Evolutionary conservation across 2,797 vertebrate genomes (phyloP).

Genomic region (Halcyon smyrnensis): DNA sequence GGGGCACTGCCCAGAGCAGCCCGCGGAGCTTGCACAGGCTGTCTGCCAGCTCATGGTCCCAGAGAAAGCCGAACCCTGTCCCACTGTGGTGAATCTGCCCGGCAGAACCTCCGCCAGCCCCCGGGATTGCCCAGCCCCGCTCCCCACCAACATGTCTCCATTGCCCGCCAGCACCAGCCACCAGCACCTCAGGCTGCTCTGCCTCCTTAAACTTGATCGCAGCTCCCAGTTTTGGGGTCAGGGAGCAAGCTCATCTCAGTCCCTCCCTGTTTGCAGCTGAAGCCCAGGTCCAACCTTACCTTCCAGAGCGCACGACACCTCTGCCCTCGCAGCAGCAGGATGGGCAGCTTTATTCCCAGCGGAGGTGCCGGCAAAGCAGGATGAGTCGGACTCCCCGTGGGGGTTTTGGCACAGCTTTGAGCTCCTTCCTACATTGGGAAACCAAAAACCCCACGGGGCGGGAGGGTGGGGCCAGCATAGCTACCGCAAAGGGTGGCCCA

Average conservation of each 20-base stretch:
- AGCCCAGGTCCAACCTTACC: background rate
- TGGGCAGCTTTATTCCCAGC: background rate
- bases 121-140: rapidly evolving
- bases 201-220: rapidly evolving
- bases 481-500: rapidly evolving
- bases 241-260: background rate
- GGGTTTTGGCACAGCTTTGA: constrained; percentile 10
- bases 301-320: rapidly evolving
- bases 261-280: rapidly evolving
- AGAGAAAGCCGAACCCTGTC: background rate
- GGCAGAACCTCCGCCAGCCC: background rate
- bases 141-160: rapidly evolving
- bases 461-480: constrained; percentile 17
- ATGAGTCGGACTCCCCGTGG: constrained; percentile 51
- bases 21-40: rapidly evolving
- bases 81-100: rapidly evolving
- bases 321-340: background rate
- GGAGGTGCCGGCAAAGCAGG: constrained; percentile 33
- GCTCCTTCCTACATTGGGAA: constrained; percentile 47
- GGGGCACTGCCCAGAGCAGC: background rate
- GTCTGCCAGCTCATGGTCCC: background rate
- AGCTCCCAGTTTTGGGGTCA: background rate
- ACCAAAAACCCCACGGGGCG: background rate
- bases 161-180: rapidly evolving
- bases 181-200: background rate